Evolutionary conservation across 2,797 vertebrate genomes (phyloP).

Genomic region (Nannoperca australis): DNA sequence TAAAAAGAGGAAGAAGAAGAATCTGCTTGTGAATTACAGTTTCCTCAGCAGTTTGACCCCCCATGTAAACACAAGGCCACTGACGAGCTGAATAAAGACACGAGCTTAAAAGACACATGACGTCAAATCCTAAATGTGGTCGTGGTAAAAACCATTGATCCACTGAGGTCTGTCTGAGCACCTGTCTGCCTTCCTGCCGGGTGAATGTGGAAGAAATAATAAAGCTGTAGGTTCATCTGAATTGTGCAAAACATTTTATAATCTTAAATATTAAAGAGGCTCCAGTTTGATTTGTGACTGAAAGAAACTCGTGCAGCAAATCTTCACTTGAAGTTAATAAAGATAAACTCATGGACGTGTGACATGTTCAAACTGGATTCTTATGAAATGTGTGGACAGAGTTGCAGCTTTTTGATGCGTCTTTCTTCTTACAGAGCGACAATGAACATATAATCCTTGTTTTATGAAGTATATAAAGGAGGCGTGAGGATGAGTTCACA

Average conservation of each 20-base stretch:
- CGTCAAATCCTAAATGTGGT: slow-evolving; percentile 31
- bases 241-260: neutral
- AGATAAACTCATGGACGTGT: too few species aligned
- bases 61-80: neutral
- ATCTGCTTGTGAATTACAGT: neutral
- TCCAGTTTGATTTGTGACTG: neutral
- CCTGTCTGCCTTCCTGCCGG: neutral
- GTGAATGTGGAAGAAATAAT: neutral
- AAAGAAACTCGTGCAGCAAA: neutral
- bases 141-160: slow-evolving; percentile 32
- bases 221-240: too few species aligned
- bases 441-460: too few species aligned
- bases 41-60: neutral
- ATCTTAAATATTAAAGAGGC: neutral
- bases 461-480: too few species aligned
- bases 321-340: neutral
- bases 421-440: too few species aligned
- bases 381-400: too few species aligned
- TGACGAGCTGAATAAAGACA: neutral
- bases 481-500: too few species aligned
- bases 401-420: too few species aligned
- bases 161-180: neutral
- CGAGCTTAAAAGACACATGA: slow-evolving; percentile 52
- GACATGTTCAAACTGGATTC: too few species aligned
- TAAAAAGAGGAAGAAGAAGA: too few species aligned